phyloP scores from a whole-genome alignment of 2,113 vertebrate genomes.

The Macquaria ambigua region DNA sequence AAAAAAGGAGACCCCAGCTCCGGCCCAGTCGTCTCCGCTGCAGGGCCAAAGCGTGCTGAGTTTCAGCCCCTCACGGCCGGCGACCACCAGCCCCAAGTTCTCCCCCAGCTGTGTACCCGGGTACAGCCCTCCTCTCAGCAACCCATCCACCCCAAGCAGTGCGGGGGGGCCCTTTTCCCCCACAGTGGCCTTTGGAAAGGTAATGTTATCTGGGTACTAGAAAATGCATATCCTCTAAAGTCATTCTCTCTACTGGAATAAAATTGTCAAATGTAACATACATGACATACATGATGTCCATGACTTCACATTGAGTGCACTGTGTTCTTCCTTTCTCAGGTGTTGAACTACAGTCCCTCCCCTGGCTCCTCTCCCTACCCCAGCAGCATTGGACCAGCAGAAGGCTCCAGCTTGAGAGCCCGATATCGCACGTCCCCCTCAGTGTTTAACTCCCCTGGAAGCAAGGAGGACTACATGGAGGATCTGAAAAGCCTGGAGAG shows the following conservation, averaged over 20 bases:
- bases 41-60: conserved; percentile 96
- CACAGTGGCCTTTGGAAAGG: conserved; percentile 86
- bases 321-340: conserved; percentile 70
- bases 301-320: background rate
- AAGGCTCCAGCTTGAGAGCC: conserved; percentile 86
- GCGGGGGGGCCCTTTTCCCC: conserved; percentile 81
- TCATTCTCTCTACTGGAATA: background rate
- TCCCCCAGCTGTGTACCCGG: conserved; percentile 86
- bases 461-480: conserved; percentile 93
- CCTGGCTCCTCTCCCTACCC: conserved; percentile 85
- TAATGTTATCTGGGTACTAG: conserved; percentile 52
- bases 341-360: conserved; percentile 87
- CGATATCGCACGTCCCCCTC: conserved; percentile 92
- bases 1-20: conserved; percentile 84
- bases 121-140: conserved; percentile 89
- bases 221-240: background rate
- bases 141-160: conserved; percentile 80
- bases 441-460: conserved; percentile 90
- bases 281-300: no score
- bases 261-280: background rate
- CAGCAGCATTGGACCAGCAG: conserved; percentile 85
- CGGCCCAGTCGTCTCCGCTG: conserved; percentile 84
- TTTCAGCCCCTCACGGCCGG: conserved; percentile 92
- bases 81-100: conserved; percentile 92
- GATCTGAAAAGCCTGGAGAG: conserved; percentile 86